phyloP scores from a whole-genome alignment of 2,888 invertebrate genomes.

The Podabrus alpinus region DNA sequence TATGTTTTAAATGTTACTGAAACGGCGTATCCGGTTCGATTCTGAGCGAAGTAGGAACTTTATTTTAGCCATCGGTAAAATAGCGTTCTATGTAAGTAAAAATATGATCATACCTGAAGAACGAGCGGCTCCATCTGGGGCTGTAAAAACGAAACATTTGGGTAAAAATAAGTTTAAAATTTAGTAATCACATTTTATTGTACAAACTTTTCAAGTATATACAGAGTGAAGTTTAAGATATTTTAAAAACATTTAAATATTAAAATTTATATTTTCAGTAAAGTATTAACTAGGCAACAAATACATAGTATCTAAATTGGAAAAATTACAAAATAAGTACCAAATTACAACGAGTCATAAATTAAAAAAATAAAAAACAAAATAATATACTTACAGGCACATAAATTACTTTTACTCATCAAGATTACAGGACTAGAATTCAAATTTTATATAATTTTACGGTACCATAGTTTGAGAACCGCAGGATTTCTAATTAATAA shows the following conservation, averaged over 20 bases:
- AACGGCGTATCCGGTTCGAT: no score
- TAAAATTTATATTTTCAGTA: neutral
- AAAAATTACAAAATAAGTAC: neutral
- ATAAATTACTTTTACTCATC: neutral
- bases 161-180: neutral
- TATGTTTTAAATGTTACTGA: neutral
- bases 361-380: neutral
- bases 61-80: no score
- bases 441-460: neutral
- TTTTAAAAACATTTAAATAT: conserved; percentile 11
- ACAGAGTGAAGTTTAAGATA: conserved; percentile 33
- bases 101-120: no score
- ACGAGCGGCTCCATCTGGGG: no score
- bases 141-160: neutral
- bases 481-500: neutral
- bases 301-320: neutral
- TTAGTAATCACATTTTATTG: conserved; percentile 36
- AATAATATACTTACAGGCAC: neutral
- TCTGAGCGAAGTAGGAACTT: no score
- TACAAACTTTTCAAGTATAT: conserved; percentile 38
- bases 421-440: neutral
- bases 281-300: conserved; percentile 1
- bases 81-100: no score
- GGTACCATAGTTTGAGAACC: neutral
- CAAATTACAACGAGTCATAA: neutral